Base-by-base conservation (phyloP, 2,888 invertebrate species). In the Orthosia gothica region DNA sequence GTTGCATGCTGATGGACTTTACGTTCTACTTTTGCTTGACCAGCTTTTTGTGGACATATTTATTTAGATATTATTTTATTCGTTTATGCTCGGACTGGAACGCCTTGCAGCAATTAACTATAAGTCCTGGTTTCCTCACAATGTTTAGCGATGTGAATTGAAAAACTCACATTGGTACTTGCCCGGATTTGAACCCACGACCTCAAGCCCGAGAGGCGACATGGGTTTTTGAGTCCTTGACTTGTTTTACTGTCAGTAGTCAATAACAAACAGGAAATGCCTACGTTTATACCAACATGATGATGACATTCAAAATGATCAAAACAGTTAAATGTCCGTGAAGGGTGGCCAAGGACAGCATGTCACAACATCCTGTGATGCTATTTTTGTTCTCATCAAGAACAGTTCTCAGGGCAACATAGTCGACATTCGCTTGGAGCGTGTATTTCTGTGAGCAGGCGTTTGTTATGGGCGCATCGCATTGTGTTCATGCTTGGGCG, bases 401-500 rank as follows among this genome's bases (percentile, higher is more conserved):
- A 83, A 71, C 63, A 49, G n/a, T 74, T 73, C 74, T 50, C 47
- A 64, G 15, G 18, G 40, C 49, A 20, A 57, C 75, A 88, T 64
- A 79, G 88, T 86, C 70, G 23, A 79, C 64, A 80, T 82, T 83
- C n/a, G 76, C 55, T 62, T 81, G 77, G 7, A 57, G 20, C 47
- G 40, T 45, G 69, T 74, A 73, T 83, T 70, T 72, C 62, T 81
- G 61, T 81, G 67, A 62, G 81, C 63, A 73, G 71, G 76, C 74
- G 64, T 79, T 76, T 76, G 79, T 63, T 72, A 70, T 72, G 83
- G 75, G 81, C 82, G 71, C 87, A 86, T 88, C 85, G 81, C 91
- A 92, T 91, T 91, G 92, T 93, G 90, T 91, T 92, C 92, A 93
- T 89, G 94, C 91, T 90, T 91, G 92, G 92, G 87, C 89, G 93